Evolutionary conservation across 2,888 invertebrate genomes (phyloP).

Genomic region (Cephus pygmeus): DNA sequence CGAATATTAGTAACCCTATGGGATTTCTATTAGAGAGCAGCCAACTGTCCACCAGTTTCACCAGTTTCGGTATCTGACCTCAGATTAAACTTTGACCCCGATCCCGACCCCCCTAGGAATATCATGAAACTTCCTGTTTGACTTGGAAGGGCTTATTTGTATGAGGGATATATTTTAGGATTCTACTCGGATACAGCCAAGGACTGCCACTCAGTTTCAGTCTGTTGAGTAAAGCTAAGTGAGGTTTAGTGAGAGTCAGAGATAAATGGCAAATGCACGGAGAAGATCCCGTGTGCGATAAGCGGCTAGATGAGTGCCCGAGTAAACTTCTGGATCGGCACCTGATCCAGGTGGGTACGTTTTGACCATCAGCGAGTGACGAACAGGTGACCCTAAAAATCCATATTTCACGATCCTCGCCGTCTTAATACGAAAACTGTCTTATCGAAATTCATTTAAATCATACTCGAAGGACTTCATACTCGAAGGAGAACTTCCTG

Average conservation of each 20-base stretch:
- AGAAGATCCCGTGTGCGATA: constrained; percentile 30
- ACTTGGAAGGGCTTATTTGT: constrained; percentile 36
- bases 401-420: neutral
- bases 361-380: neutral
- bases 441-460: neutral
- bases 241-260: neutral
- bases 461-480: too few species aligned
- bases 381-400: neutral
- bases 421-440: neutral
- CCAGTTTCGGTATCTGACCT: neutral
- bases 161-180: constrained; percentile 29
- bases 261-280: neutral
- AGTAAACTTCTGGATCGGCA: constrained; percentile 56
- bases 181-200: neutral
- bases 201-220: neutral
- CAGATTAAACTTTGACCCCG: neutral
- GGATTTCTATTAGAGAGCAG: neutral
- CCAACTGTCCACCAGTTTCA: neutral
- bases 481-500: too few species aligned
- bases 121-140: constrained; percentile 35
- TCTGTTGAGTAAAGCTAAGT: neutral
- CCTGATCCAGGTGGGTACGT: constrained; percentile 46
- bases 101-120: neutral
- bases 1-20: neutral
- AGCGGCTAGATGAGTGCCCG: constrained; percentile 49